Conservation (phyloP, 2,888 invertebrate species). For the Acholoe squamosa region DNA sequence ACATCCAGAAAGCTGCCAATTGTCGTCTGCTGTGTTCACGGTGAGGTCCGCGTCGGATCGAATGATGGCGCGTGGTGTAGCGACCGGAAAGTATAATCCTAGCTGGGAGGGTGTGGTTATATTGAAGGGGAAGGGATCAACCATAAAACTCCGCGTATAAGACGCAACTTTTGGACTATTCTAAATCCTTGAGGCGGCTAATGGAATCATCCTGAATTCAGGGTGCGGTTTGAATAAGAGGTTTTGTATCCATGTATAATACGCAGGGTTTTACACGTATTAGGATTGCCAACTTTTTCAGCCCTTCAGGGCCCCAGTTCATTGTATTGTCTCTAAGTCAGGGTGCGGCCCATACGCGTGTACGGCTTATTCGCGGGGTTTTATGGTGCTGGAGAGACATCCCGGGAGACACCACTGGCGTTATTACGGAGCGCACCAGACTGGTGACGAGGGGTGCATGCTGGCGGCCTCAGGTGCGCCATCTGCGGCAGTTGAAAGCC, state of each 20-base stretch:
- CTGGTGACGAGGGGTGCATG: neutral
- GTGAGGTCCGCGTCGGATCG: conserved; percentile 10
- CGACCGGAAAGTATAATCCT: conserved; percentile 16
- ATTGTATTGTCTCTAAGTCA: too few relatives aligned
- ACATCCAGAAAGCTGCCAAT: neutral
- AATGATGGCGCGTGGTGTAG: conserved; percentile 13
- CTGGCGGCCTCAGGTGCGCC: conserved; percentile 22
- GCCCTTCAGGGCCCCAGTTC: too few relatives aligned
- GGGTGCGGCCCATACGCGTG: too few relatives aligned
- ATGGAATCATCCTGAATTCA: too few relatives aligned
- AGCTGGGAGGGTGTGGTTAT: neutral
- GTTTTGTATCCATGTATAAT: neutral
- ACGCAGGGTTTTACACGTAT: too few relatives aligned
- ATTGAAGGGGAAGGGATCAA: neutral
- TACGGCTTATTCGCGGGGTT: too few relatives aligned
- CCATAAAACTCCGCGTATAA: too few relatives aligned
- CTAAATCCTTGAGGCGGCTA: too few relatives aligned
- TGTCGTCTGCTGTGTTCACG: conserved; percentile 38
- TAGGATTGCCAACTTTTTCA: too few relatives aligned
- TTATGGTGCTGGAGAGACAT: neutral
- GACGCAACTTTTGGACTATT: too few relatives aligned
- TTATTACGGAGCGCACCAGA: neutral
- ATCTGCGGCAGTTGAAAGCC: neutral
- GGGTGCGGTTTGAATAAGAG: neutral
- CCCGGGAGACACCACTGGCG: neutral